Base-by-base conservation (phyloP, 2,113 vertebrate genomes). In the Zeus faber region DNA sequence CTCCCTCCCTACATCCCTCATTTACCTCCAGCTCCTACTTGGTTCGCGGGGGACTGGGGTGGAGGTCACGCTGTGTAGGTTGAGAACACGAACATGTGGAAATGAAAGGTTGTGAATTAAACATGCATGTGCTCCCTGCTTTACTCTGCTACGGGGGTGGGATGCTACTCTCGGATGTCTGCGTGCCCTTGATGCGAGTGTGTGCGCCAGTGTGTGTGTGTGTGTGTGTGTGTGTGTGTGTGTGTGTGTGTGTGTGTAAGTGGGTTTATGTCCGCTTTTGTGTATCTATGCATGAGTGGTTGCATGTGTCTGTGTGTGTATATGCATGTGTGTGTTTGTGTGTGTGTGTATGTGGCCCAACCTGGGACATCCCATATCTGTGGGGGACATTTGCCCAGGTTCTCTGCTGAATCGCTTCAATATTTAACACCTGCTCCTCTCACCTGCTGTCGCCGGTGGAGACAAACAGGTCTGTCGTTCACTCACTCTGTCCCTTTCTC, bases 21-120 rank as follows among this genome's bases (percentile, higher is more conserved):
- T 73, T 65, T 60, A 67, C 48, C 54, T 29, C 59, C 52, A 65
- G 51, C 43, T 22, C 21, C 21, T 17, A 22, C 7, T 40, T 22
- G 9, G 21, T 40, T 21, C 25, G 33, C 41, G 21, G 14, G 22
- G 2, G n/a, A 44, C 13, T 65, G 57, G 60, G 49, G 31, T 44
- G 62, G 51, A 68, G 79, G 56, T 72, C 70, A 57, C 53, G 17
- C 65, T 68, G 67, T 63, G 51, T 64, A 73, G 74, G 67, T 53
- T 62, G 69, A 45, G 58, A 75, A 80, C 70, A 75, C 6, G 66
- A 79, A 73, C 66, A 83, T 76, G 74, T 68, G 78, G 74, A 87
- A 81, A 84, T 83, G 80, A 80, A 83, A 60, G 74, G 70, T 66
- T 68, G 61, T 87, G 67, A 87, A 87, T 87, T 87, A 87, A 87